phyloP scores from a whole-genome alignment of 2,797 vertebrate species.

The Lagocephalus sceleratus region DNA sequence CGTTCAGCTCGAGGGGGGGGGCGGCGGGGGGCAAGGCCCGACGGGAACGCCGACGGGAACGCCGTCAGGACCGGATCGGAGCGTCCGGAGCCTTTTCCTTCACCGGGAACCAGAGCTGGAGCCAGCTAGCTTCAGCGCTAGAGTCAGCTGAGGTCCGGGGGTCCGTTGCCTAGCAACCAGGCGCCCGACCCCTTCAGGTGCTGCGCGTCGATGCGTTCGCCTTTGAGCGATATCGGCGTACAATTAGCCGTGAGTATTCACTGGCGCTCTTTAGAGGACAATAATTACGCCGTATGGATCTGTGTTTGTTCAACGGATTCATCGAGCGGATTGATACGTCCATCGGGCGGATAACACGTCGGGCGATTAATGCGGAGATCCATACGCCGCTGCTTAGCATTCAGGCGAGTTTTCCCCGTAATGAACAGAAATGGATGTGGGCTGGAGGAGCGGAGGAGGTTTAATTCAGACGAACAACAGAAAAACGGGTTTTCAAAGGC shows the following conservation, averaged over 20 bases:
- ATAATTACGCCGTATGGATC: slow-evolving; percentile 71
- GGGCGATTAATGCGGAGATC: slow-evolving; percentile 49
- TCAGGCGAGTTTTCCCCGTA: slow-evolving; percentile 3
- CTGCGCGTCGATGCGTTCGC: slow-evolving; percentile 47
- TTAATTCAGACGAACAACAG: too few species aligned
- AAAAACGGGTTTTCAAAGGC: too few species aligned
- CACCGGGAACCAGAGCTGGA: too few species aligned
- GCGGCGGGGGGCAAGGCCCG: too few species aligned
- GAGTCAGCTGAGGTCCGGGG: slow-evolving; percentile 4
- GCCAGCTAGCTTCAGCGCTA: too few species aligned
- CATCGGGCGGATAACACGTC: slow-evolving; percentile 35
- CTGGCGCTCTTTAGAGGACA: slow-evolving; percentile 67
- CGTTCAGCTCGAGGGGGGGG: slow-evolving; percentile 56
- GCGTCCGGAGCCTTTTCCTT: too few species aligned
- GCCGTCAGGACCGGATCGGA: too few species aligned
- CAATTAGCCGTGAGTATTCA: slow-evolving; percentile 69
- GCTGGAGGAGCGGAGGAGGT: too few species aligned
- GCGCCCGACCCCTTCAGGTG: slow-evolving; percentile 60
- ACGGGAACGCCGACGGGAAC: too few species aligned
- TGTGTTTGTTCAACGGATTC: slow-evolving; percentile 58
- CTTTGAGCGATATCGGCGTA: slow-evolving; percentile 65
- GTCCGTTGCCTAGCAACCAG: slow-evolving; percentile 60
- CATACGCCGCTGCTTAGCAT: not conserved
- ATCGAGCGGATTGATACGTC: slow-evolving; percentile 54
- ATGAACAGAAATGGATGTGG: slow-evolving; percentile 3